Percentiles rank a stretch among this genome's conserved stretches.
These are phyloP conservation scores for Avahi laniger DNA, from an alignment of 2,797 vertebrate species.

Conservation along the genomic window DNA sequence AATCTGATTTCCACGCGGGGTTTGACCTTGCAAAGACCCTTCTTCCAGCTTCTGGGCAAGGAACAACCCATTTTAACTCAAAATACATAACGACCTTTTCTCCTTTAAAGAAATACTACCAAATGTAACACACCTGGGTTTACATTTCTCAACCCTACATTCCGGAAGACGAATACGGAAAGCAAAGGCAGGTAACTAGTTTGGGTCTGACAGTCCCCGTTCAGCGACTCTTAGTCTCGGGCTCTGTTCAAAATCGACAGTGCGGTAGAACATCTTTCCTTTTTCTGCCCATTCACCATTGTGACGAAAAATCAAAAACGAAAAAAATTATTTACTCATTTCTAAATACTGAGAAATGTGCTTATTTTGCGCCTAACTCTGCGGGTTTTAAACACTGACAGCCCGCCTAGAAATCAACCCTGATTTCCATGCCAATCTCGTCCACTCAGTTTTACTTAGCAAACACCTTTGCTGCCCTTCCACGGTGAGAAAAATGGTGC, in stretches of 20 bases:
- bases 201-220: background rate
- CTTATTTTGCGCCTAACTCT: background rate
- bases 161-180: background rate
- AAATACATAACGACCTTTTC: slow-evolving; percentile 67
- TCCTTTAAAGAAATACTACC: slow-evolving; percentile 52
- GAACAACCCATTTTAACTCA: slow-evolving; percentile 28
- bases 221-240: background rate
- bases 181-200: slow-evolving; percentile 58
- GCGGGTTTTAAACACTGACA: background rate
- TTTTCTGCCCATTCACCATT: slow-evolving; percentile 44
- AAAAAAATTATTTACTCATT: background rate
- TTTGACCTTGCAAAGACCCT: slow-evolving; percentile 74
- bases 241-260: background rate
- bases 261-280: background rate
- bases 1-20: background rate
- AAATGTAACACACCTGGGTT: background rate
- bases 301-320: slow-evolving; percentile 34
- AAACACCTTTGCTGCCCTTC: slow-evolving; percentile 57
- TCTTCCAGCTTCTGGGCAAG: slow-evolving; percentile 30
- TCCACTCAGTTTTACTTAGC: slow-evolving; percentile 42
- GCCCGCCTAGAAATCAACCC: background rate
- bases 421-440: background rate
- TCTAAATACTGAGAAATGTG: background rate
- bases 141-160: background rate
- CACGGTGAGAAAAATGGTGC: slow-evolving; percentile 66